These are phyloP conservation scores for Lophura nycthemera DNA, from an alignment of 2,113 vertebrate genomes.

Conservation along the genomic window DNA sequence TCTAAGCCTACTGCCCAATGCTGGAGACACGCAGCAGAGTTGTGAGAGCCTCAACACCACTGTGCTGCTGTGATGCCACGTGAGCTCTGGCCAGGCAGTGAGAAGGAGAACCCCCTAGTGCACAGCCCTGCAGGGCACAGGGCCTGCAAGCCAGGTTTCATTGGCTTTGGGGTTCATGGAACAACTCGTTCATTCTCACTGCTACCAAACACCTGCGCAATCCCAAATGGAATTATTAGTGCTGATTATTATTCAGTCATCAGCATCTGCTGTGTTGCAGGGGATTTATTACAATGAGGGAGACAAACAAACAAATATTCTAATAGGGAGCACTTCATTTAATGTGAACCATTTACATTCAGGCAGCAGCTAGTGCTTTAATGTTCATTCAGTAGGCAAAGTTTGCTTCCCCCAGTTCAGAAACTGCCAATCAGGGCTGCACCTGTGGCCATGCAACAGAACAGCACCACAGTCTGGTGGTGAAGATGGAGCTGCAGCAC, in stretches of 20 bases:
- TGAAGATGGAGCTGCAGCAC: background rate
- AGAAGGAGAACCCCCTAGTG: background rate
- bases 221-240: slow-evolving; percentile 52
- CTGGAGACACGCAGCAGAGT: background rate
- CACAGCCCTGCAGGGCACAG: background rate
- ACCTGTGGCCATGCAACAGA: background rate
- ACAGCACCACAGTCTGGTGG: rapidly evolving
- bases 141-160: background rate
- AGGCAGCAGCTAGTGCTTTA: background rate
- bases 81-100: background rate
- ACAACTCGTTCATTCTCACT: slow-evolving; percentile 13
- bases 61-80: background rate
- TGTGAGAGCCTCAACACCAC: background rate
- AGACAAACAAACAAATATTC: slow-evolving; percentile 63
- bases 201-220: slow-evolving; percentile 35
- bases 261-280: slow-evolving; percentile 35
- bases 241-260: slow-evolving; percentile 57
- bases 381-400: background rate
- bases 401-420: background rate
- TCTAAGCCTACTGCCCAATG: background rate
- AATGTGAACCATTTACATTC: slow-evolving; percentile 45
- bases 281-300: slow-evolving; percentile 53
- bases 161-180: background rate
- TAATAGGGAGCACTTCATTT: slow-evolving; percentile 27
- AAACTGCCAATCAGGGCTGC: background rate